These are phyloP conservation scores for Drosophila eohydei DNA, from an alignment of 2,888 invertebrate genomes.

Conservation along the genomic window DNA sequence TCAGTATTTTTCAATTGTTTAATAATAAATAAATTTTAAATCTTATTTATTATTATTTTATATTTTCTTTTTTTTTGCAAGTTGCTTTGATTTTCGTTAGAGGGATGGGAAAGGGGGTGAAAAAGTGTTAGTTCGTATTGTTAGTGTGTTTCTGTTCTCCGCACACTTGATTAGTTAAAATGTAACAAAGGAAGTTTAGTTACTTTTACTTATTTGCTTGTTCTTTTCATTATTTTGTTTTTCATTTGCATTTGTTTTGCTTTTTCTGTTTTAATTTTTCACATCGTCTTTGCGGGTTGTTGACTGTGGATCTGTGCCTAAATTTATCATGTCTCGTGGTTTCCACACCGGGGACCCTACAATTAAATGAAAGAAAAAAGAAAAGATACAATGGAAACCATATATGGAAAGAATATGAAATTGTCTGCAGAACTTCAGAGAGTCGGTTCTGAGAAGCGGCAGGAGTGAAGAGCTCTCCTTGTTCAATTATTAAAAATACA, in stretches of 20 bases:
- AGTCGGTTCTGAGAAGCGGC: constrained; percentile 10
- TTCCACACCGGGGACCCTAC: constrained; percentile 99
- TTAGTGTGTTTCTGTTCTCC: constrained; percentile 38
- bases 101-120: constrained; percentile 9
- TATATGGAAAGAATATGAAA: constrained; percentile 84
- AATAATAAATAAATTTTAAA: constrained; percentile 22
- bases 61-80: constrained; percentile 12
- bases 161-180: constrained; percentile 71
- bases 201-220: not conserved
- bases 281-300: constrained; percentile 86
- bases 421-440: constrained; percentile 25
- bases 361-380: constrained; percentile 87
- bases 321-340: constrained; percentile 93
- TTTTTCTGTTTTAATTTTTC: constrained; percentile 84
- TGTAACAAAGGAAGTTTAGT: constrained; percentile 55
- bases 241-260: constrained; percentile 52
- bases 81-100: constrained; percentile 17
- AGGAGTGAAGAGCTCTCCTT: constrained; percentile 3
- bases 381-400: constrained; percentile 85
- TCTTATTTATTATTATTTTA: not conserved
- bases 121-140: constrained; percentile 34
- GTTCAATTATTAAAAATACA: not conserved
- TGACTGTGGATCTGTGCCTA: constrained; percentile 86
- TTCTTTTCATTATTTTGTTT: constrained; percentile 40
- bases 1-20: constrained; percentile 22